phyloP scores from a whole-genome alignment of 2,797 vertebrate species.

The Aulostomus chinensis region DNA sequence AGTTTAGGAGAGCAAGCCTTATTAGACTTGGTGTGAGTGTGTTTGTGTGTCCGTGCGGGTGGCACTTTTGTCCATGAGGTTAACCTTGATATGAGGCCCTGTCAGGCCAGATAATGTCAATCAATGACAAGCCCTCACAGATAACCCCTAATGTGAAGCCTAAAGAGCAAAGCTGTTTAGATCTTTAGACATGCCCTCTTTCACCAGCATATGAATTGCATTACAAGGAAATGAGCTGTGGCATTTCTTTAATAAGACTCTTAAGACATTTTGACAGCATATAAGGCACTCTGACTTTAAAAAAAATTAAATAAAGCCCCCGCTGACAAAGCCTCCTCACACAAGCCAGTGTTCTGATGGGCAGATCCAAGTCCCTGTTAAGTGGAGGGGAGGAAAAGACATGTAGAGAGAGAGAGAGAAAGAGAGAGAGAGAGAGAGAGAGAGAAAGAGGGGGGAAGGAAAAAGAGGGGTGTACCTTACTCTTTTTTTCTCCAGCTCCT shows the following conservation, averaged over 20 bases:
- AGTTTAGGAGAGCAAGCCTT: constrained; percentile 48
- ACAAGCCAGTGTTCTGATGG: constrained; percentile 55
- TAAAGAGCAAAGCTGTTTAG: constrained; percentile 83
- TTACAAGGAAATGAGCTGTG: constrained; percentile 80
- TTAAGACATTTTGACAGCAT: constrained; percentile 82
- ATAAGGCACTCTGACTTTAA: constrained; percentile 71
- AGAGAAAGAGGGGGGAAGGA: not conserved
- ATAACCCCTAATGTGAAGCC: constrained; percentile 81
- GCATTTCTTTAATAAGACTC: constrained; percentile 84
- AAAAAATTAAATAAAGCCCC: constrained; percentile 68
- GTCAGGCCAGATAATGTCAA: constrained; percentile 83
- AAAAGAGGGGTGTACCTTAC: constrained; percentile 57
- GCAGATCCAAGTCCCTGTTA: constrained; percentile 59
- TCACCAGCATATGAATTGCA: constrained; percentile 80
- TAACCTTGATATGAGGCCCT: constrained; percentile 84
- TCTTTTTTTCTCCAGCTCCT: constrained; percentile 55
- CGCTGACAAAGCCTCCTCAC: constrained; percentile 65
- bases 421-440: constrained; percentile 5
- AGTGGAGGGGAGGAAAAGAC: constrained; percentile 51
- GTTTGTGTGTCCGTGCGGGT: constrained; percentile 56
- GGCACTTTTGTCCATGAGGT: constrained; percentile 77
- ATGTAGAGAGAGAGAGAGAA: constrained; percentile 11
- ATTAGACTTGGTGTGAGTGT: constrained; percentile 41
- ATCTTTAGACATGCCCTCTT: constrained; percentile 80
- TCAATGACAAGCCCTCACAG: constrained; percentile 80